phyloP scores from a whole-genome alignment of 2,888 invertebrate species.

The Leptinotarsa rubiginosa region DNA sequence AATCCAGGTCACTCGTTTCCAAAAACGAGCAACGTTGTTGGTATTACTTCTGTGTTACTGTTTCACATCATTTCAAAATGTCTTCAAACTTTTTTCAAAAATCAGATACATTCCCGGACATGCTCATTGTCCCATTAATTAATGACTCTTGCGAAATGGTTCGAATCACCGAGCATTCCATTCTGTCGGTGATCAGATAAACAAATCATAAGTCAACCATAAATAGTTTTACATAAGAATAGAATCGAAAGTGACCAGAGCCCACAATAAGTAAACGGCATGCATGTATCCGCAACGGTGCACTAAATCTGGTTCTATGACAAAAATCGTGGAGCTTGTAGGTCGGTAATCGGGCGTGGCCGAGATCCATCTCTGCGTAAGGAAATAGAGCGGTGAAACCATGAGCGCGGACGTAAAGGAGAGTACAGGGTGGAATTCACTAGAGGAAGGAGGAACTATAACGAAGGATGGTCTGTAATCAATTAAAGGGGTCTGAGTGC shows the following conservation, averaged over 20 bases:
- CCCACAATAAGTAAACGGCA: slow-evolving; percentile 43
- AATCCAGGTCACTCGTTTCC: too few relatives aligned
- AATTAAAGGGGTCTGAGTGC: too few relatives aligned
- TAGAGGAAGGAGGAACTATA: neutral
- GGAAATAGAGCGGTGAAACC: slow-evolving; percentile 30
- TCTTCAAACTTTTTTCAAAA: neutral
- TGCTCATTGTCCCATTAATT: neutral
- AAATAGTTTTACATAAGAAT: slow-evolving; percentile 43
- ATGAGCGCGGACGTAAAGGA: slow-evolving; percentile 16
- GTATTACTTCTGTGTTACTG: too few relatives aligned
- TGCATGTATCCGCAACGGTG: slow-evolving; percentile 50
- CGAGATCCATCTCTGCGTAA: slow-evolving; percentile 28
- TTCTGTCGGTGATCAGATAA: slow-evolving; percentile 30
- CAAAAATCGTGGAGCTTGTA: slow-evolving; percentile 62
- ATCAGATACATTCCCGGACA: neutral
- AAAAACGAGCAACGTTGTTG: too few relatives aligned
- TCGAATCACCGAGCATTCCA: slow-evolving; percentile 11
- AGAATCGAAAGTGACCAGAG: slow-evolving; percentile 50
- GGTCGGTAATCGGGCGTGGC: slow-evolving; percentile 63
- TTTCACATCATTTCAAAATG: too few relatives aligned
- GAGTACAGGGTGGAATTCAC: slow-evolving; percentile 6
- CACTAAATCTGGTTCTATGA: slow-evolving; percentile 57
- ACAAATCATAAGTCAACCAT: slow-evolving; percentile 40
- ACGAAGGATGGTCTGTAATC: too few relatives aligned
- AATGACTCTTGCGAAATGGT: neutral